Conservation (phyloP, 2,113 vertebrate genomes). For the Pelusios castaneus region DNA sequence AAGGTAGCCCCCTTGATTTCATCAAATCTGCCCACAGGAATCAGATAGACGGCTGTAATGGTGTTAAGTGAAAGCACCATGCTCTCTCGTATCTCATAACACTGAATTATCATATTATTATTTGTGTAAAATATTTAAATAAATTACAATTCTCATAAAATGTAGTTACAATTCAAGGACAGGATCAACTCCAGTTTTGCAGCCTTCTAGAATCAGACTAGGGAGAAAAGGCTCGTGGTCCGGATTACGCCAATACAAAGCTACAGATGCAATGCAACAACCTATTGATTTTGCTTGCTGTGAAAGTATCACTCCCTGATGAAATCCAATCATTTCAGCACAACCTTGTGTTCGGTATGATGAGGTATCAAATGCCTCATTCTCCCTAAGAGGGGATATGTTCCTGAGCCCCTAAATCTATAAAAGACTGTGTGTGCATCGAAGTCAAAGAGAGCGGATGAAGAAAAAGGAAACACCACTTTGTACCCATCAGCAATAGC, state of each 20-base stretch:
- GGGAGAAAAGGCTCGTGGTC: neutral
- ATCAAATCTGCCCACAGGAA: neutral
- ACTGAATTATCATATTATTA: neutral
- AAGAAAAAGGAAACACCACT: neutral
- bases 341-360: neutral
- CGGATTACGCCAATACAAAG: neutral
- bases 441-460: too few species aligned
- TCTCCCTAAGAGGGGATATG: neutral
- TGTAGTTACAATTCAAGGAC: neutral
- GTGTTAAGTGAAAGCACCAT: neutral
- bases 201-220: neutral
- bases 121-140: neutral
- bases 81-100: rapidly evolving
- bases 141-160: neutral
- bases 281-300: neutral
- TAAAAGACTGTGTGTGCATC: rapidly evolving
- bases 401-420: rapidly evolving
- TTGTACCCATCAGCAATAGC: neutral
- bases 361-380: neutral
- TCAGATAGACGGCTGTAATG: neutral
- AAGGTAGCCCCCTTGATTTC: neutral
- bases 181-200: neutral
- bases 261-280: neutral
- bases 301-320: neutral
- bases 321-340: neutral